phyloP scores from a whole-genome alignment of 2,113 vertebrate species.

The Campylorhamphus procurvoides region DNA sequence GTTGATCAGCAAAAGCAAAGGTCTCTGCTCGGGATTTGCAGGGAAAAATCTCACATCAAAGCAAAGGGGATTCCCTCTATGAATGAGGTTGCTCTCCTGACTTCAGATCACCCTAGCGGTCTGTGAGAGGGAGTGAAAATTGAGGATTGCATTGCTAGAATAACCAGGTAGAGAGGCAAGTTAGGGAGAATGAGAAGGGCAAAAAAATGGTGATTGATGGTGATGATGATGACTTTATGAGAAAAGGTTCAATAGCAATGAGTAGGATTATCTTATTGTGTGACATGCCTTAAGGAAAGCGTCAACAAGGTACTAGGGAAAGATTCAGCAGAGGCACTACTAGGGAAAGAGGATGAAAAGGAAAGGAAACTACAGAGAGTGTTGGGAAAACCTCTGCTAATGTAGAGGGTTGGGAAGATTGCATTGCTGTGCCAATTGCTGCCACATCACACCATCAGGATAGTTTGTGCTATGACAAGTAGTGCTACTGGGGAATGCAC shows the following conservation, averaged over 20 bases:
- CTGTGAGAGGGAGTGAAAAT: not conserved
- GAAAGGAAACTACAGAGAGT: not conserved
- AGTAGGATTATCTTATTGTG: not conserved
- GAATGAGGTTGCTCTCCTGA: not conserved
- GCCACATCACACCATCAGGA: not conserved
- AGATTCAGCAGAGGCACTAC: not conserved
- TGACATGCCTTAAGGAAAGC: not conserved
- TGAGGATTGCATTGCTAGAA: not conserved
- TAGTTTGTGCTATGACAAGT: not conserved
- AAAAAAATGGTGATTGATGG: not conserved
- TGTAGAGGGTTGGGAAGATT: not conserved
- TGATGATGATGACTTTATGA: not conserved
- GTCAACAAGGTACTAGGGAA: not conserved
- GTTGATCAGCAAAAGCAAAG: not conserved
- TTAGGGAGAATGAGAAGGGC: not conserved
- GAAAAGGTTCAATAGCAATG: not conserved
- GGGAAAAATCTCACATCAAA: not conserved
- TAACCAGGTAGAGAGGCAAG: not conserved
- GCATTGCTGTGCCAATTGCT: not conserved
- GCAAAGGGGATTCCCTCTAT: not conserved
- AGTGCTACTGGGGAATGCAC: not conserved
- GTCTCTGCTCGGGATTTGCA: not conserved
- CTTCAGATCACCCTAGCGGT: not conserved
- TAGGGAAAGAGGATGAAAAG: not conserved
- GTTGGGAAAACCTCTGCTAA: not conserved